Percentiles rank a stretch among this genome's conserved stretches.
These are phyloP conservation scores for Malurus alboscapulatus DNA, from an alignment of 2,113 vertebrate genomes.

Conservation along the genomic window DNA sequence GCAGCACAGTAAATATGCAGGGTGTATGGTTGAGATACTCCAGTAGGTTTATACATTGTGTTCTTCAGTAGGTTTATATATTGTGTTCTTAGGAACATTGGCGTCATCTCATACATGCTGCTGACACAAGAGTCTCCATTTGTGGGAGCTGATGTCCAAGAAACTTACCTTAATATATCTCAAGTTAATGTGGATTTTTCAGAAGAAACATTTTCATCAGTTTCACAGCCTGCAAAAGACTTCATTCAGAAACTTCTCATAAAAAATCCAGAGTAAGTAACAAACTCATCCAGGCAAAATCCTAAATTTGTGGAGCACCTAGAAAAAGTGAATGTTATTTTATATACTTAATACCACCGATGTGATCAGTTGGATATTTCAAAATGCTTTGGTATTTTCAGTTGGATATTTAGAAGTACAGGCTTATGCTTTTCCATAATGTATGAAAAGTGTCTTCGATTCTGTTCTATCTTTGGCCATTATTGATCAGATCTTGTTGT, in stretches of 20 bases:
- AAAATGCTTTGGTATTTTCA: background rate
- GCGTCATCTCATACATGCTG: constrained; percentile 93
- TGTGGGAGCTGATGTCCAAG: constrained; percentile 89
- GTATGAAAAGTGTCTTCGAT: background rate
- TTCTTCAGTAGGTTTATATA: background rate
- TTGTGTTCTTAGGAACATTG: constrained; percentile 84
- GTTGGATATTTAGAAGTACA: background rate
- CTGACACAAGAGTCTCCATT: constrained; percentile 94
- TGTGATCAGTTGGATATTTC: background rate
- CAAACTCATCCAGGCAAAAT: background rate
- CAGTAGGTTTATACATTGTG: background rate
- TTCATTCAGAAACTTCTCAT: constrained; percentile 92
- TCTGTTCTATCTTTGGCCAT: background rate
- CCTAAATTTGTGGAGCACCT: background rate
- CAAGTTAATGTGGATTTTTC: constrained; percentile 96
- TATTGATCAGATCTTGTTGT: background rate
- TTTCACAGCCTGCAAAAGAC: constrained; percentile 89
- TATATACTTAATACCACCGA: background rate
- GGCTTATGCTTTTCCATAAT: background rate
- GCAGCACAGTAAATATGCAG: background rate
- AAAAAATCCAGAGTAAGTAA: constrained; percentile 92
- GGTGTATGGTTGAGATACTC: background rate
- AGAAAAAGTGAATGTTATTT: background rate
- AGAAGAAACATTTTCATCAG: constrained; percentile 83
- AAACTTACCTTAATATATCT: constrained; percentile 96